Evolutionary conservation across 2,113 vertebrate genomes (phyloP).

Genomic region (Heterochromis multidens): DNA sequence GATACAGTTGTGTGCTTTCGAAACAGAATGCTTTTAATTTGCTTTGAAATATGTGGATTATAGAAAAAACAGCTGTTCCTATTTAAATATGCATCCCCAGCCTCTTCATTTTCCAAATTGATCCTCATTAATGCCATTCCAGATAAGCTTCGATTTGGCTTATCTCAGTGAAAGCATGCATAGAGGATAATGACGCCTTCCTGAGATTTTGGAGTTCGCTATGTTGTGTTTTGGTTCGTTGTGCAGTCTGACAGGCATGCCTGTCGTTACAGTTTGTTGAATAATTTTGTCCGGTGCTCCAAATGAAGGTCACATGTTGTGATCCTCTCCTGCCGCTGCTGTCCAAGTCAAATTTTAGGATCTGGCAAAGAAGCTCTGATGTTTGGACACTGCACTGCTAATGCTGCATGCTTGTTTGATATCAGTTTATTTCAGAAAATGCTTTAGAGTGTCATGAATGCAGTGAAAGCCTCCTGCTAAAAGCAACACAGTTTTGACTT

Average conservation of each 20-base stretch:
- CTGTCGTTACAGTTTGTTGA: neutral
- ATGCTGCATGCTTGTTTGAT: neutral
- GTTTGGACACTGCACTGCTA: neutral
- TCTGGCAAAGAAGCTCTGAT: neutral
- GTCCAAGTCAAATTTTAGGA: neutral
- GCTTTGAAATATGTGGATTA: slow-evolving; percentile 55
- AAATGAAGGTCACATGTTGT: neutral
- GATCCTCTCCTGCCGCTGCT: neutral
- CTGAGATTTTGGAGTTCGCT: neutral
- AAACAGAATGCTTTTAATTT: slow-evolving; percentile 31
- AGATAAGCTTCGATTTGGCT: slow-evolving; percentile 51
- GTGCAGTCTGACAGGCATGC: neutral
- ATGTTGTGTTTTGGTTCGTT: neutral
- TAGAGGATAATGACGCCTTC: slow-evolving; percentile 37
- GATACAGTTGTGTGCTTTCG: slow-evolving; percentile 7
- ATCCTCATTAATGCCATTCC: slow-evolving; percentile 58
- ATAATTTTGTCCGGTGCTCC: neutral
- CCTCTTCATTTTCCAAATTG: slow-evolving; percentile 57
- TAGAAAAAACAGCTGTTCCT: slow-evolving; percentile 28
- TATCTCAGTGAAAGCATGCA: slow-evolving; percentile 52
- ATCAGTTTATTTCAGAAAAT: neutral
- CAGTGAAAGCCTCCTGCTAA: neutral
- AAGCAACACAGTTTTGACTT: neutral
- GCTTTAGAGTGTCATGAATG: neutral
- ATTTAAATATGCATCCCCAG: slow-evolving; percentile 46